Percentiles rank a stretch among this genome's conserved stretches.
phyloP scores from a whole-genome alignment of 2,888 invertebrate species.

The Bombylius discolor region DNA sequence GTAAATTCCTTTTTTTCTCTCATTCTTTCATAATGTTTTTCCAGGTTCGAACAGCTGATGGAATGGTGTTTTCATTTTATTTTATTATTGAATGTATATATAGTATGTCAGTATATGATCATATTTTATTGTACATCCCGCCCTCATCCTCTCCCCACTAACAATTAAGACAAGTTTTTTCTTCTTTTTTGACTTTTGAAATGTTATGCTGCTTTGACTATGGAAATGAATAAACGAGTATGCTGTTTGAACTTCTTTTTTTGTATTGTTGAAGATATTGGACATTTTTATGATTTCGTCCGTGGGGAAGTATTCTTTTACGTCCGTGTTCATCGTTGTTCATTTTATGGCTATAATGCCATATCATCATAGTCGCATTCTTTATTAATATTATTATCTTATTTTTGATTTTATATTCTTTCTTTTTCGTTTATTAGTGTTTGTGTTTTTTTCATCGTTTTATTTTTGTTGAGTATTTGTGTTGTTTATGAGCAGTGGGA shows the following conservation, averaged over 20 bases:
- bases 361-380: not conserved
- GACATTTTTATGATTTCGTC: not conserved
- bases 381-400: not conserved
- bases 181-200: too few species aligned
- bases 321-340: not conserved
- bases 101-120: too few species aligned
- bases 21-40: constrained; percentile 6
- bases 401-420: not conserved
- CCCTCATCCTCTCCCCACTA: not conserved
- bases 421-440: not conserved
- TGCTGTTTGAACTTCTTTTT: not conserved
- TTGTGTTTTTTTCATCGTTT: too few species aligned
- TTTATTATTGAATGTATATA: not conserved
- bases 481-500: constrained; percentile 9
- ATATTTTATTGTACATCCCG: constrained; percentile 6
- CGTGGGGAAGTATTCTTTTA: not conserved
- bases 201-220: too few species aligned
- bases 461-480: not conserved
- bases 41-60: not conserved
- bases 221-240: not conserved
- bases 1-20: not conserved
- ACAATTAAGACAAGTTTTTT: not conserved
- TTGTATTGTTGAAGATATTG: not conserved
- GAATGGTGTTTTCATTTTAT: not conserved
- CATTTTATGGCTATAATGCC: not conserved